Percentiles rank a stretch among this genome's conserved stretches.
These are phyloP conservation scores for Chrysolina haemoptera DNA, from an alignment of 2,888 invertebrate species.

Conservation along the genomic window DNA sequence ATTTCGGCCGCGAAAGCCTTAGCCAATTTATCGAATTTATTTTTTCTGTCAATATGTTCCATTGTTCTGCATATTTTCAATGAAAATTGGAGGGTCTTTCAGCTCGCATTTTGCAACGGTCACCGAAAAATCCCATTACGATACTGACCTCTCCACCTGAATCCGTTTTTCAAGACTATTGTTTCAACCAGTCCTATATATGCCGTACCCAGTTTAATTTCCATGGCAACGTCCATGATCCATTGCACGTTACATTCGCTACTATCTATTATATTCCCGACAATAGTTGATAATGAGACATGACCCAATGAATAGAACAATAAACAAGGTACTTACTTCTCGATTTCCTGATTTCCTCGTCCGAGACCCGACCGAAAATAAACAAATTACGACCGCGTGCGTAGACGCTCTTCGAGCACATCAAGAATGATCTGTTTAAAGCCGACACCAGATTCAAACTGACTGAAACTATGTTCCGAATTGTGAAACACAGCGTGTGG, in stretches of 20 bases:
- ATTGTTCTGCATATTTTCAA: too few species aligned
- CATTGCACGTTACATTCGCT: background rate
- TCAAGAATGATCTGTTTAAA: constrained; percentile 38
- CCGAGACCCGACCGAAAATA: constrained; percentile 23
- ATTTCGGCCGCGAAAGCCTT: too few species aligned
- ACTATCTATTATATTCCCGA: constrained; percentile 25
- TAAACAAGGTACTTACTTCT: constrained; percentile 4
- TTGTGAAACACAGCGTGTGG: constrained; percentile 40
- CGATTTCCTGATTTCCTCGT: constrained; percentile 20
- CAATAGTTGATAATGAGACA: constrained; percentile 2
- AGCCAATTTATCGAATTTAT: too few species aligned
- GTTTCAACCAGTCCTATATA: constrained; percentile 3
- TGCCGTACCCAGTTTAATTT: constrained; percentile 29
- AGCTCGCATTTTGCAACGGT: too few species aligned
- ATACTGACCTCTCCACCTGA: too few species aligned
- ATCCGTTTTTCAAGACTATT: too few species aligned
- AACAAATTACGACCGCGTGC: constrained; percentile 28
- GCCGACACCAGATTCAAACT: constrained; percentile 39
- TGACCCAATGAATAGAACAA: constrained; percentile 10
- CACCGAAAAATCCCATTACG: too few species aligned
- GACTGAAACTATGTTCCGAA: constrained; percentile 38
- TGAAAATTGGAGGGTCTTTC: too few species aligned
- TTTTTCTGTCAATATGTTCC: too few species aligned
- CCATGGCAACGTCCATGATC: constrained; percentile 28
- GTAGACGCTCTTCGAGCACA: constrained; percentile 25